Percentiles rank a stretch among this genome's conserved stretches.
Evolutionary conservation across 2,888 invertebrate genomes (phyloP).

Genomic region (Acanthosepion lycidas): DNA sequence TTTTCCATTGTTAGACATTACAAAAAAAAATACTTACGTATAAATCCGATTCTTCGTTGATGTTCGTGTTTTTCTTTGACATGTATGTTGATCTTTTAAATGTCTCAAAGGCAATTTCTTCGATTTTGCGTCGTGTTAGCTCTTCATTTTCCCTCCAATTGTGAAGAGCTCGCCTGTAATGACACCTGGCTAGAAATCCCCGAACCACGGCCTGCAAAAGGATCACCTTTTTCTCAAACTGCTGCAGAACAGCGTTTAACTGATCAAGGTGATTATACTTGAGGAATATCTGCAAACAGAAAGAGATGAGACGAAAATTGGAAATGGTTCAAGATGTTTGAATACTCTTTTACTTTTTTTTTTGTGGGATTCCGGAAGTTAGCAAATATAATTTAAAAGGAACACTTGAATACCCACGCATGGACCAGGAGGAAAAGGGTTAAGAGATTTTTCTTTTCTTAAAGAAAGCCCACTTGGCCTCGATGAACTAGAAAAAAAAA

Average conservation of each 20-base stretch:
- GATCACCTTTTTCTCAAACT: constrained; percentile 53
- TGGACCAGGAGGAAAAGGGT: neutral
- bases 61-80: constrained; percentile 36
- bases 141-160: constrained; percentile 48
- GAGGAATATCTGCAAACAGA: constrained; percentile 51
- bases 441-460: neutral
- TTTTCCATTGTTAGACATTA: neutral
- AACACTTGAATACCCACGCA: neutral
- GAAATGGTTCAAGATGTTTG: neutral
- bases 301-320: neutral
- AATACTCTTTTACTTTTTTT: neutral
- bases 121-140: constrained; percentile 48
- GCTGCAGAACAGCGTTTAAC: constrained; percentile 52
- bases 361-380: neutral
- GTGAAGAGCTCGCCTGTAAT: constrained; percentile 47
- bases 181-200: constrained; percentile 54
- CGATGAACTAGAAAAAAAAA: neutral
- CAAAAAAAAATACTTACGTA: neutral
- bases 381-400: neutral
- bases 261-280: constrained; percentile 54
- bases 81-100: constrained; percentile 42
- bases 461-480: neutral
- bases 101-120: constrained; percentile 53
- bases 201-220: constrained; percentile 55
- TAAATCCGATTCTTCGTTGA: constrained; percentile 34